phyloP scores from a whole-genome alignment of 2,888 invertebrate genomes.

The Hypena proboscidalis region DNA sequence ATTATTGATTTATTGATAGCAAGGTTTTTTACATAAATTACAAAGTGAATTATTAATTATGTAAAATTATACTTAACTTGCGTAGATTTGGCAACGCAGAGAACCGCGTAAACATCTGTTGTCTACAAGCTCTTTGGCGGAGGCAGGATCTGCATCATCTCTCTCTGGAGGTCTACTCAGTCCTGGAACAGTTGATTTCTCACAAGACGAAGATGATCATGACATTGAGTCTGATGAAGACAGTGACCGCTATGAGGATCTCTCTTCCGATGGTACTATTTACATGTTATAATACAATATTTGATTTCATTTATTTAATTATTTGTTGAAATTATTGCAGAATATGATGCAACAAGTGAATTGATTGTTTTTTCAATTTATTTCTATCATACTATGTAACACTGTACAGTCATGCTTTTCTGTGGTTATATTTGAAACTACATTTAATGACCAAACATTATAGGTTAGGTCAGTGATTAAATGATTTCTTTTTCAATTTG shows the following conservation, averaged over 20 bases:
- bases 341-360: no score
- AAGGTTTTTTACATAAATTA: no score
- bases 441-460: no score
- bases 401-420: no score
- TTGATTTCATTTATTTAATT: neutral
- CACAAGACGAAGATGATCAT: conserved; percentile 92
- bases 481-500: no score
- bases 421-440: no score
- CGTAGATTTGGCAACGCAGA: conserved; percentile 93
- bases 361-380: no score
- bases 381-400: no score
- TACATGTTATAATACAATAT: conserved; percentile 2
- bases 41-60: no score
- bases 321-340: no score
- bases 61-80: neutral
- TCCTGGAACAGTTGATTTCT: conserved; percentile 90
- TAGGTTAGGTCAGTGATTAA: no score
- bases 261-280: conserved; percentile 89
- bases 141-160: conserved; percentile 94
- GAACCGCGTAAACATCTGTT: conserved; percentile 94
- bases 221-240: conserved; percentile 93
- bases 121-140: conserved; percentile 93
- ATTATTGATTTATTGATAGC: no score
- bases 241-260: conserved; percentile 94
- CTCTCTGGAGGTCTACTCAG: conserved; percentile 93